These are phyloP conservation scores for Carcharodon carcharias DNA, from an alignment of 2,797 vertebrate species.

Conservation along the genomic window DNA sequence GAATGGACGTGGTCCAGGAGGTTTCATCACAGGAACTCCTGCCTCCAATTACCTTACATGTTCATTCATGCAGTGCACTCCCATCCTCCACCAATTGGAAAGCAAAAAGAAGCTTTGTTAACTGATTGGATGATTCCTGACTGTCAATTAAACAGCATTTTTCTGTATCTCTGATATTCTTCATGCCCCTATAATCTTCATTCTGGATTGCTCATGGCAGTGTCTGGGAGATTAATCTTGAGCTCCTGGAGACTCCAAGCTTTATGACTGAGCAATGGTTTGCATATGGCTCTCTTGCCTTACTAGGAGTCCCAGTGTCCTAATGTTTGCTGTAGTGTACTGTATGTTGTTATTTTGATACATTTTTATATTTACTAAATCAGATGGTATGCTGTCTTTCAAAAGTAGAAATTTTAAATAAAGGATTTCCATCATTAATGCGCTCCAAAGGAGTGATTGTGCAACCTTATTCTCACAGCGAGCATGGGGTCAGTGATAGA, in stretches of 20 bases:
- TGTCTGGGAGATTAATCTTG: not conserved
- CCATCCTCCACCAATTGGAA: not conserved
- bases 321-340: not conserved
- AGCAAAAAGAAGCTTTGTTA: not conserved
- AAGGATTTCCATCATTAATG: not conserved
- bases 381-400: not conserved
- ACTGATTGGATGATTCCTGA: not conserved
- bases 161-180: not conserved
- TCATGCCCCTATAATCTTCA: not conserved
- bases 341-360: slow-evolving; percentile 23
- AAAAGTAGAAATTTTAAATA: not conserved
- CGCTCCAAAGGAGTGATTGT: not conserved
- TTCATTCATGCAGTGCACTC: too few relatives aligned
- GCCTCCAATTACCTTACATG: not conserved
- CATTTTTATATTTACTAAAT: not conserved
- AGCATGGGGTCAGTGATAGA: not conserved
- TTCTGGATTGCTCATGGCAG: not conserved
- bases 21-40: not conserved
- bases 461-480: not conserved
- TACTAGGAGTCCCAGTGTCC: not conserved
- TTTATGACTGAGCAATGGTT: not conserved
- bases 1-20: not conserved
- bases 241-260: not conserved
- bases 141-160: not conserved
- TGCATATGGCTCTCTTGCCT: not conserved